Base-by-base conservation (phyloP, 2,113 vertebrate species). In the Urocynchramus pylzowi region DNA sequence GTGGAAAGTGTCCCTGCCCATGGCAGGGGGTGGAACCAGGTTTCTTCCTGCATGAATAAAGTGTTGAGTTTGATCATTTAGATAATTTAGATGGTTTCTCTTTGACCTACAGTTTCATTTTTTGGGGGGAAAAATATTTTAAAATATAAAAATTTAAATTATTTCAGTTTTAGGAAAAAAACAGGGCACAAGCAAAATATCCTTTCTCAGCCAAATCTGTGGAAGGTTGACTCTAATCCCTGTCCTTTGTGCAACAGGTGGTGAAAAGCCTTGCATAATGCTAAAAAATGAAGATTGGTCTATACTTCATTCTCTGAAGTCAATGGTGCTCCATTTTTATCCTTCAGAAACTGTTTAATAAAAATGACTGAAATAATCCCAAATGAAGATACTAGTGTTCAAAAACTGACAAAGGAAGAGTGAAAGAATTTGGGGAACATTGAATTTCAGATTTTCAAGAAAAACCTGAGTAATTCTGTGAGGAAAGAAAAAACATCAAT, bases 121-220 rank as follows among this genome's bases (percentile, higher is more conserved):
- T 70, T 21, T 15, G 23, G 1, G 6, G 10, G 0, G 4, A 15
- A 11, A 5, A 22, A n/a, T 9, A 1, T n/a, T 79, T 50, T 39
- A 6, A 31, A 93, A 56, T 53, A 39, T 4, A 30, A 14, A 0
- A 17, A 35, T 5, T n/a, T 28, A 30, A 70, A 85, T 16, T 0
- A 24, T 77, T 73, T 70, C 4, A 1, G 3, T 49, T 90, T 88
- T 69, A 56, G 26, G 11, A 3, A 30, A 64, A 42, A 65, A 47
- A 67, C 4, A 11, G 5, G 21, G 2, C 1, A 57, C 13, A 33
- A 74, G 21, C 16, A 61, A 93, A 81, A 64, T 54, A 20, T 31
- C 14, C 13, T 67, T 86, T 81, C 17, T 4, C 35, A 75, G 20
- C 1, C 41, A 53, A 41, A 56, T 37, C 31, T 83, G 49, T 11